Evolutionary conservation across 2,797 vertebrate genomes (phyloP), one percentile per base, ranked within the genome.

Genomic region (Microctenopoma lineatum): DNA sequence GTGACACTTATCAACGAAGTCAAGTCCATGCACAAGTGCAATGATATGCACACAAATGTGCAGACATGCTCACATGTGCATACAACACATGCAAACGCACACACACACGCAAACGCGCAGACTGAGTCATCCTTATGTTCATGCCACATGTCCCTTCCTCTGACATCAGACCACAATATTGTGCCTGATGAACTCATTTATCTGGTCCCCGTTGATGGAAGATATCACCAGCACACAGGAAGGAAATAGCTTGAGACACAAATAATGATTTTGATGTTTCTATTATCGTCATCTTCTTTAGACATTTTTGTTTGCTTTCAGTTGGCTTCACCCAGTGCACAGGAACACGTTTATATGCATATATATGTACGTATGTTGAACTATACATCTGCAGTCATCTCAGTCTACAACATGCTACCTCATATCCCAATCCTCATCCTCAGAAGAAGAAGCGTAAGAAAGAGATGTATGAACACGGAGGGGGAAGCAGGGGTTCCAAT

Each of bases 1-100:
- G 80, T 63, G 63, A 86, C 81, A 83, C 76, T 57, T 69, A 78
- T 85, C 82, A 79, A 73, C 75, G 46, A 64, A 63, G 56, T 77
- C 79, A 83, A 79, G 52, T 32, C 56, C 41, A 18, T 41, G 64
- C 69, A 73, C 71, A 44, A 54, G 68, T 59, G 53, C 63, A 75
- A 41, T 69, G 75, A 67, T 59, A 72, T 61, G 60, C 16, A 15
- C 66, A 51, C 48, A 59, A 63, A 70, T 65, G 29, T 1, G 8
- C 51, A 32, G 60, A 60, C 41, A 26, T 15, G 41, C 39, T 15
- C 18, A 26, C 52, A 72, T 34, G 6, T 27, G 15, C 12, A 51
- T 47, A 51, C 57, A 60, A 36, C 34, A 36, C 39, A 42, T 42
- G 4, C 12, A 41, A 29, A 69, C 1, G 60, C 42, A 57, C 58